A percentile compares a stretch with the other conserved stretches of the same genome.
Conservation (phyloP, 2,888 invertebrate genomes). For the Ochlodes sylvanus region DNA sequence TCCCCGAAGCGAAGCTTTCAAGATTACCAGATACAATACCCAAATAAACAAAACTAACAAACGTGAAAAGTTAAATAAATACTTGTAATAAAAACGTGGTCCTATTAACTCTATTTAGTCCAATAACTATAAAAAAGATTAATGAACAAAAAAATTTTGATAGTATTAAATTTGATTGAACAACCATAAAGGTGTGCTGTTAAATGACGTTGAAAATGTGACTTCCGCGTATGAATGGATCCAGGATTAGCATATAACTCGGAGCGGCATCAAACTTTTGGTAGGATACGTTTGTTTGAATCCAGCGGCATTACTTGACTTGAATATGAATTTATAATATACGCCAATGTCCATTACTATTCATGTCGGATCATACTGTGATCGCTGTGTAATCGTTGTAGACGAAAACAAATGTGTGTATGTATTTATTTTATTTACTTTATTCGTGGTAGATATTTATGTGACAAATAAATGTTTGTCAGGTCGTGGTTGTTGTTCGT, state of each 20-base stretch:
- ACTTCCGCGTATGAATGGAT: conserved; percentile 31
- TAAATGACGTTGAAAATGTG: conserved; percentile 23
- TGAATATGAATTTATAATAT: conserved; percentile 32
- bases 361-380: conserved; percentile 4
- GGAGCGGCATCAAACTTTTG: conserved; percentile 29
- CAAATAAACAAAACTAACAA: no score
- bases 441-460: not conserved
- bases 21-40: no score
- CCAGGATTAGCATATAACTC: conserved; percentile 31
- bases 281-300: conserved; percentile 23
- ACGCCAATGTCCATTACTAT: conserved; percentile 25
- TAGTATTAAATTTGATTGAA: not conserved
- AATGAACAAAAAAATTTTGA: conserved; percentile 1
- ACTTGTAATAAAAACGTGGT: no score
- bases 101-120: no score
- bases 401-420: not conserved
- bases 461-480: no score
- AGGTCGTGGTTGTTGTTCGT: no score
- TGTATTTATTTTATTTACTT: not conserved
- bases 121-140: not conserved
- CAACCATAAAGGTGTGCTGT: conserved; percentile 7
- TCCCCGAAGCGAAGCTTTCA: no score
- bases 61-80: no score
- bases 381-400: conserved; percentile 4
- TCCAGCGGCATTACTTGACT: conserved; percentile 28